Conservation (phyloP, 2,113 vertebrate genomes). For the Mormyrus lacerda region DNA sequence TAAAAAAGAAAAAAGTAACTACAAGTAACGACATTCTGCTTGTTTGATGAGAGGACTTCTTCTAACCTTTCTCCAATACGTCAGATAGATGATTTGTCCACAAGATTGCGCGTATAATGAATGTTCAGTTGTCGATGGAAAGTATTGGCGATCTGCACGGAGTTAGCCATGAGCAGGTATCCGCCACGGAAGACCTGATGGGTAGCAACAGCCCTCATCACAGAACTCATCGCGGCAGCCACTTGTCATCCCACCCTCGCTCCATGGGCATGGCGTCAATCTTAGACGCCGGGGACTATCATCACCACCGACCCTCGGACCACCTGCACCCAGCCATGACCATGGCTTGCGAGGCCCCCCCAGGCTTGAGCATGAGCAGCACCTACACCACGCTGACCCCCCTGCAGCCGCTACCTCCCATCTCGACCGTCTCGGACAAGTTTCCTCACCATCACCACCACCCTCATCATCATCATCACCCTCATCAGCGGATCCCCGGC, state of each 20-base stretch:
- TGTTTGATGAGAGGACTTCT: constrained; percentile 64
- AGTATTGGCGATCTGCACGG: constrained; percentile 88
- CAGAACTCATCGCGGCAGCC: constrained; percentile 71
- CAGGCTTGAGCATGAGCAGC: constrained; percentile 89
- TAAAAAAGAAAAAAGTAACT: constrained; percentile 10
- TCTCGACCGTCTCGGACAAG: constrained; percentile 94
- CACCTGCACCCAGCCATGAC: constrained; percentile 91
- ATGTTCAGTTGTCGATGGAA: constrained; percentile 93
- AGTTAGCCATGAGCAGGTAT: constrained; percentile 82
- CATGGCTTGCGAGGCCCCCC: constrained; percentile 92
- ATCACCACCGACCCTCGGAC: constrained; percentile 69
- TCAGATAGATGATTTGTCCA: constrained; percentile 84
- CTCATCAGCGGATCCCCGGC: constrained; percentile 81
- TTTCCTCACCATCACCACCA: constrained; percentile 66
- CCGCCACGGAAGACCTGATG: constrained; percentile 76
- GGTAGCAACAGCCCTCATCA: constrained; percentile 77
- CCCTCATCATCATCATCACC: constrained; percentile 58
- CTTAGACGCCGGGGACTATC: constrained; percentile 85
- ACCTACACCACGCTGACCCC: constrained; percentile 95
- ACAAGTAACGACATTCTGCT: constrained; percentile 41
- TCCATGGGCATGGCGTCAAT: constrained; percentile 92
- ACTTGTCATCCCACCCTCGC: constrained; percentile 65
- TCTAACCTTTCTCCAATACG: constrained; percentile 53
- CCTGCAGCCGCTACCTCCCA: constrained; percentile 90
- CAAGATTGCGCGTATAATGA: constrained; percentile 77